phyloP scores from a whole-genome alignment of 35 echinoderm and acorn worm species.

The Chiridota heheva region DNA sequence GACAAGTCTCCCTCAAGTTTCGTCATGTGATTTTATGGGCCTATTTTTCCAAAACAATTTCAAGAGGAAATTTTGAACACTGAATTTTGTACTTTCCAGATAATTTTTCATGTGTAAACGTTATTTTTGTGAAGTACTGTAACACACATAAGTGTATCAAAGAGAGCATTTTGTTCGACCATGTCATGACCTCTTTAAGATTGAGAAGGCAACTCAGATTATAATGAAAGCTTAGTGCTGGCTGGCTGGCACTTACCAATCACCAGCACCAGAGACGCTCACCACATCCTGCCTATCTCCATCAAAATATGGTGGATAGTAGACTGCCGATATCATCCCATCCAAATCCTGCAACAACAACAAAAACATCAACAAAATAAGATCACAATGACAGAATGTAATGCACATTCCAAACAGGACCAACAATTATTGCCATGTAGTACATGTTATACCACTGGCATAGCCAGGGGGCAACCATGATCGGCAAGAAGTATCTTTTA shows the following conservation, averaged over 20 bases:
- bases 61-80: not conserved
- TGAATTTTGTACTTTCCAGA: no score
- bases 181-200: not conserved
- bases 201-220: not conserved
- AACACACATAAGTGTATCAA: no score
- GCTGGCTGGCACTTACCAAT: constrained; percentile 81
- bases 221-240: not conserved
- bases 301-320: constrained; percentile 62
- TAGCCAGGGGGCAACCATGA: not conserved
- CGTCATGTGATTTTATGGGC: not conserved
- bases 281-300: constrained; percentile 15
- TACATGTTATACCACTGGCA: not conserved
- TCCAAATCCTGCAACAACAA: no score
- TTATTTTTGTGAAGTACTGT: not conserved
- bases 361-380: constrained; percentile 18
- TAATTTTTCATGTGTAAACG: not conserved
- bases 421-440: not conserved
- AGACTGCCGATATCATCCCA: constrained; percentile 72
- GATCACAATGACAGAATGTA: not conserved
- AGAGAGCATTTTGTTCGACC: no score
- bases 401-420: not conserved
- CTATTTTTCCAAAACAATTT: not conserved
- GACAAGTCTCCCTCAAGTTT: no score
- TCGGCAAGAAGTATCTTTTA: no score
- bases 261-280: constrained; percentile 92